Evolutionary conservation across 1,140 invertebrate species (phyloP), one percentile per base, ranked within the genome.

Genomic region (Calliopsis andreniformis): DNA sequence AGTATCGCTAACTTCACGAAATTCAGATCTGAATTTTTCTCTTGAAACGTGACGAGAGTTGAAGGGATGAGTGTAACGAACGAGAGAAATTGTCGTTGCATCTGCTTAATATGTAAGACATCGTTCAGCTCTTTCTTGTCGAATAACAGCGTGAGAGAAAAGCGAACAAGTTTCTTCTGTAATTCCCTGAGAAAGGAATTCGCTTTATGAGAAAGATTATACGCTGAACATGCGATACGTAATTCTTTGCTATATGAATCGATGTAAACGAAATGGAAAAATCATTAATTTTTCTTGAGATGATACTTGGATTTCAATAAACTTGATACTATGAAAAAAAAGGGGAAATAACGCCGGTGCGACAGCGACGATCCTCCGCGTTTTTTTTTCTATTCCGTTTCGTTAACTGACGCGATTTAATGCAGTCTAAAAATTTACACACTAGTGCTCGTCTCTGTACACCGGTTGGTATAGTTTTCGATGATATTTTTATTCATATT

Each of bases 281-380:
- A 89, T 86, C 79, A 86, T 87, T 89, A 88, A 79, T 83, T 89
- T 90, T 89, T 86, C 87, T 87, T 86, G 86, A 89, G 83, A 86
- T 78, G 81, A 85, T 89, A 87, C 88, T 89, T 89, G 84, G 80
- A 90, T 90, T 89, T 90, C 87, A 90, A 90, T 91, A 91, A 90
- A 90, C 88, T 90, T 89, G 87, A 88, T 91, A 89, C 87, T 84
- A 88, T 86, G 85, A 89, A 88, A 80, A n/a, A 18, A 23, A 76
- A 49, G 32, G 18, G n/a, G 49, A 49, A 35, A n/a, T 42, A 49
- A 61, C 23, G 32, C 43, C 25, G 45, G 32, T 28, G 42, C 42
- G 32, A 59, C 55, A 25, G 32, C 67, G 45, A 59, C 43, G 64
- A 69, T 66, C 25, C n/a, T 39, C 47, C 7, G 49, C 35, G n/a